Percentiles rank a stretch among this genome's conserved stretches.
phyloP scores from a whole-genome alignment of 2,113 vertebrate genomes.

The Sarotherodon lohbergeri region DNA sequence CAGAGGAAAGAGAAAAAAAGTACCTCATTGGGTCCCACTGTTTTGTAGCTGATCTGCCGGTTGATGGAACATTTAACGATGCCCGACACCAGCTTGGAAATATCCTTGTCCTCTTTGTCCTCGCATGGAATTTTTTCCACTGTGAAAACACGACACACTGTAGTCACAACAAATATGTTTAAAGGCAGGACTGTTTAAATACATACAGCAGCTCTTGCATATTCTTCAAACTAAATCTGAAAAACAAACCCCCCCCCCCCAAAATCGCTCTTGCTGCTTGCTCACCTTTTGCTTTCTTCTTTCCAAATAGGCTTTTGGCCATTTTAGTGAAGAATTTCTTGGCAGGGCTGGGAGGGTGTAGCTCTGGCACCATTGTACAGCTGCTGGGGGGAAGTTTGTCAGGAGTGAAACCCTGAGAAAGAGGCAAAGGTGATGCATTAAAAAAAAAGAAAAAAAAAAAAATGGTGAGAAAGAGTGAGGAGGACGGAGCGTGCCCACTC shows the following conservation, averaged over 20 bases:
- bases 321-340: conserved; percentile 93
- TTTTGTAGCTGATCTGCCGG: conserved; percentile 86
- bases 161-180: not conserved
- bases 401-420: conserved; percentile 85
- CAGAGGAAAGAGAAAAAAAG: not conserved
- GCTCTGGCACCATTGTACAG: conserved; percentile 88
- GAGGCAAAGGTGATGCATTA: not conserved
- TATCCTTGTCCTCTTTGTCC: conserved; percentile 81
- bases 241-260: not conserved
- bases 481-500: not conserved
- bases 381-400: conserved; percentile 90
- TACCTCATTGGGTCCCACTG: conserved; percentile 81
- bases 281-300: conserved; percentile 87
- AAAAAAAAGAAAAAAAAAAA: not conserved
- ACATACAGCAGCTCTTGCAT: not conserved
- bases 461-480: not conserved
- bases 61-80: conserved; percentile 89
- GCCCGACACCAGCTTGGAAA: conserved; percentile 89
- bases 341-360: conserved; percentile 87
- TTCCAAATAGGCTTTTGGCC: conserved; percentile 91
- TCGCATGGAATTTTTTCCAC: conserved; percentile 79
- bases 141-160: conserved; percentile 40
- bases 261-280: not conserved
- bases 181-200: not conserved
- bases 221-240: not conserved